Percentiles rank a stretch among this genome's conserved stretches.
These are phyloP conservation scores for Oreortyx pictus DNA, from an alignment of 2,797 vertebrate genomes.

Conservation along the genomic window DNA sequence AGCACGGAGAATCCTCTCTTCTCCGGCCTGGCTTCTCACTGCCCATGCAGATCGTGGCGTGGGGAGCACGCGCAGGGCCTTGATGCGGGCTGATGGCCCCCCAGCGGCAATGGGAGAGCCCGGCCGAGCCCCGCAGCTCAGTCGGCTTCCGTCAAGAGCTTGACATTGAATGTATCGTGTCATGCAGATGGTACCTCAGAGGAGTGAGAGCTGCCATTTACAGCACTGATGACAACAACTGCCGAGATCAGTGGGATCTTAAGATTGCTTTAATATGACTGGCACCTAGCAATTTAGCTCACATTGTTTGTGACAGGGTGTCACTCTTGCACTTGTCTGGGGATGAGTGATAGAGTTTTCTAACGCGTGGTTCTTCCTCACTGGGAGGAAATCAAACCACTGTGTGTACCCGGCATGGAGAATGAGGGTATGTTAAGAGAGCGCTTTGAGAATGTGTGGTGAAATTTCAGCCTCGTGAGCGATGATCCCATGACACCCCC, in stretches of 20 bases:
- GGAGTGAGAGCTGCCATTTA: conserved; percentile 89
- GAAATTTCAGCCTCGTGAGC: background rate
- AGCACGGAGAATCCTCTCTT: conserved; percentile 74
- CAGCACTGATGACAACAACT: conserved; percentile 83
- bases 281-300: conserved; percentile 84
- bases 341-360: conserved; percentile 76
- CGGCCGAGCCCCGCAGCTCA: conserved; percentile 70
- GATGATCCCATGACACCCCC: background rate
- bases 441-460: background rate
- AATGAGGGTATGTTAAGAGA: background rate
- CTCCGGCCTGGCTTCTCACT: conserved; percentile 64
- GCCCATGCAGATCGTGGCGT: conserved; percentile 68
- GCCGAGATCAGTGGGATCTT: conserved; percentile 76
- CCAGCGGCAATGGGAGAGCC: conserved; percentile 84
- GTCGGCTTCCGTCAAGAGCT: conserved; percentile 85
- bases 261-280: conserved; percentile 83
- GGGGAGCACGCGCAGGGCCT: conserved; percentile 35
- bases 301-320: conserved; percentile 87
- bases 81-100: conserved; percentile 81
- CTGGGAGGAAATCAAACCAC: conserved; percentile 34
- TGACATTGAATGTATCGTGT: conserved; percentile 84
- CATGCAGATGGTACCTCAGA: conserved; percentile 81
- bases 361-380: conserved; percentile 37
- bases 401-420: background rate
- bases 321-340: conserved; percentile 82